Conservation (phyloP, 2,888 invertebrate genomes). For the Fragum sueziense region DNA sequence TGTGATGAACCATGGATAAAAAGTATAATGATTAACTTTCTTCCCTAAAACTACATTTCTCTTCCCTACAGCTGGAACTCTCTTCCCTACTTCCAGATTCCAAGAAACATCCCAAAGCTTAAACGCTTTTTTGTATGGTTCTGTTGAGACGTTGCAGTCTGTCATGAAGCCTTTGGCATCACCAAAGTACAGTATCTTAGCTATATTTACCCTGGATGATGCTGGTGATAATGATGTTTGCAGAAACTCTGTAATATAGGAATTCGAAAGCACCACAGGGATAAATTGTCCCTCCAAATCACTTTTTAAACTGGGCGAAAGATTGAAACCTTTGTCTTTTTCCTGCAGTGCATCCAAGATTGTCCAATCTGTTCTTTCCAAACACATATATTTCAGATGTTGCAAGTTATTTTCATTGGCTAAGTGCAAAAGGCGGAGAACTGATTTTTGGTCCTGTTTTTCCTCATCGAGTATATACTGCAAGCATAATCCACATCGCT, state of each 20-base stretch:
- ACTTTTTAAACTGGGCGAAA: not conserved
- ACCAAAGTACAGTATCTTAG: not conserved
- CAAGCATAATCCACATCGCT: not conserved
- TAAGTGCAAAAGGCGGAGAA: not conserved
- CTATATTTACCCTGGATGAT: not conserved
- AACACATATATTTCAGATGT: not conserved
- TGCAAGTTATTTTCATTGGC: not conserved
- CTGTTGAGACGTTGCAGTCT: not conserved
- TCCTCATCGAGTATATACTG: not conserved
- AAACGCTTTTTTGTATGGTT: not conserved
- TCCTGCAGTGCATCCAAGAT: not conserved
- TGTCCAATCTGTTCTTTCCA: not conserved
- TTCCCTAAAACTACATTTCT: too few species aligned
- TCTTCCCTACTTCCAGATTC: not conserved
- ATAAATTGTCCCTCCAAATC: not conserved
- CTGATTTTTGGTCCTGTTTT: not conserved
- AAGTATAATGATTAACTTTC: too few species aligned
- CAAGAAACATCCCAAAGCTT: not conserved
- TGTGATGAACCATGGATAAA: too few species aligned
- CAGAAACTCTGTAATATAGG: not conserved
- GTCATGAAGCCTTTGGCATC: not conserved
- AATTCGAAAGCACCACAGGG: not conserved
- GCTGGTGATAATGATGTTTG: not conserved
- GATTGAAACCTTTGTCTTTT: not conserved
- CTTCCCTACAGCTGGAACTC: too few species aligned